A percentile compares a stretch with the other conserved stretches of the same genome.
These are phyloP conservation scores for Myrmecobius fasciatus DNA, from an alignment of 2,113 vertebrate genomes.

Conservation along the genomic window DNA sequence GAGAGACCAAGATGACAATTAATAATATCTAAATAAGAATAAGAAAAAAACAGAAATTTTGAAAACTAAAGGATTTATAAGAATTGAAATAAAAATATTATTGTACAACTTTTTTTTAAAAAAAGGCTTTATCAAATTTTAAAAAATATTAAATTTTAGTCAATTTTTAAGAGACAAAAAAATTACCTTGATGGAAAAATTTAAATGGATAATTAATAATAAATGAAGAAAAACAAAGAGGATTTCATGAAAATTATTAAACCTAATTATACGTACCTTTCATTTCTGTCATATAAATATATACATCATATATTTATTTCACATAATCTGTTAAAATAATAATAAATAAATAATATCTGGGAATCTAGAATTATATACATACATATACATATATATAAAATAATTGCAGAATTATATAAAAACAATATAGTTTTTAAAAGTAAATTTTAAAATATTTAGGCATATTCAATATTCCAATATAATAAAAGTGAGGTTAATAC, in stretches of 20 bases:
- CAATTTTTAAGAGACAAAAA: not conserved
- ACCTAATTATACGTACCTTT: not conserved
- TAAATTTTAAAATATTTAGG: not conserved
- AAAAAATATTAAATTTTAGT: not conserved
- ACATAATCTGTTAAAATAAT: not conserved
- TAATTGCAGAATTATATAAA: not conserved
- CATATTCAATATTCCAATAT: not conserved
- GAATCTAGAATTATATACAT: no score
- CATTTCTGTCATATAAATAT: not conserved
- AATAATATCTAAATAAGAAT: not conserved
- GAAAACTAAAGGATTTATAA: not conserved
- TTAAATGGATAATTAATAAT: not conserved
- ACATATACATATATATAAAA: no score
- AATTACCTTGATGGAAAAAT: not conserved
- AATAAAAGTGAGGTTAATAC: not conserved
- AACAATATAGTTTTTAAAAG: not conserved
- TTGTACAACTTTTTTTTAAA: no score
- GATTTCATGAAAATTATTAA: not conserved
- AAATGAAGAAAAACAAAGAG: not conserved
- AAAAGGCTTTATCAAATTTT: not conserved
- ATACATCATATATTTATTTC: no score
- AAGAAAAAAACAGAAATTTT: not conserved
- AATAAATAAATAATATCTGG: not conserved
- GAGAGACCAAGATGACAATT: not conserved
- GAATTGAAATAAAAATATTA: not conserved